Conservation (phyloP, 92 coral and sea anemone species). For the Heliopora coerulea region DNA sequence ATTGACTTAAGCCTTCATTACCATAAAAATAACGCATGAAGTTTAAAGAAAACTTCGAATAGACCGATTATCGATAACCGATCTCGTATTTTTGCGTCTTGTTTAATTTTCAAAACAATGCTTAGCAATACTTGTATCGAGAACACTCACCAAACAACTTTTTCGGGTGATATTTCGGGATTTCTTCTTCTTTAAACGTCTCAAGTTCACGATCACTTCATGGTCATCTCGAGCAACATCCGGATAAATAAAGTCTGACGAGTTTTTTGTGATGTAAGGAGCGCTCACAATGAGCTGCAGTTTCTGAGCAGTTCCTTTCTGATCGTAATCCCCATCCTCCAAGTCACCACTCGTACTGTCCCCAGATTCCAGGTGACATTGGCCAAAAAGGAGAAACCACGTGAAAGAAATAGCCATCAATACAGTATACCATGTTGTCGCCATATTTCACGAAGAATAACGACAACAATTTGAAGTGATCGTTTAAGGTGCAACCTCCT, state of each 20-base stretch:
- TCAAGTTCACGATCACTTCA: conserved; percentile 20
- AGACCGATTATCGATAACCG: too few species aligned
- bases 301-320: background rate
- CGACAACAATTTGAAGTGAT: background rate
- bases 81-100: too few species aligned
- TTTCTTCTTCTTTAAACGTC: conserved; percentile 13
- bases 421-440: background rate
- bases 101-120: too few species aligned
- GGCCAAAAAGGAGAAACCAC: background rate
- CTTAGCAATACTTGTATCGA: too few species aligned
- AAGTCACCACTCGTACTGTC: background rate
- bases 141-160: background rate
- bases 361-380: background rate
- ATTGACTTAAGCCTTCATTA: too few species aligned
- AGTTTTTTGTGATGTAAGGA: conserved; percentile 18
- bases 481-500: background rate
- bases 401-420: background rate
- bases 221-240: conserved; percentile 35
- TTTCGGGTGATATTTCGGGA: conserved; percentile 3
- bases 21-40: too few species aligned
- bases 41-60: too few species aligned
- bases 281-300: background rate
- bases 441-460: background rate
- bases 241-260: conserved; percentile 13
- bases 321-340: background rate